These are phyloP conservation scores for Sesamia nonagrioides DNA, from an alignment of 1,140 invertebrate species.

Conservation along the genomic window DNA sequence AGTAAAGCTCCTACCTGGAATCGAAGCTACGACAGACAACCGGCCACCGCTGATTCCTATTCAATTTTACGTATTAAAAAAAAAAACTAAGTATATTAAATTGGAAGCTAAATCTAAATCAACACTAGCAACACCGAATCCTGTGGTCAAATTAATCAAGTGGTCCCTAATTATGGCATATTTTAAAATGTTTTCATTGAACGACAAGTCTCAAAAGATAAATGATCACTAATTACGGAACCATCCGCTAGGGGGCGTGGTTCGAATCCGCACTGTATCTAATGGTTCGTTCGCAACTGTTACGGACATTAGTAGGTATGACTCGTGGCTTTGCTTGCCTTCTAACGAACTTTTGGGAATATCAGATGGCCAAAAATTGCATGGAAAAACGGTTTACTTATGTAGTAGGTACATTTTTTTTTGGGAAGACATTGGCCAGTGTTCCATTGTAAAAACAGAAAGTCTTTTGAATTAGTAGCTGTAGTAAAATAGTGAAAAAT, in stretches of 20 bases:
- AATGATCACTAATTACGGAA: conserved; percentile 81
- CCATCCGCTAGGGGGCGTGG: conserved; percentile 61
- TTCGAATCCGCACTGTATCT: conserved; percentile 59
- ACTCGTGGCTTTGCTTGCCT: conserved; percentile 3
- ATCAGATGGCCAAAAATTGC: no score
- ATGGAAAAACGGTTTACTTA: no score
- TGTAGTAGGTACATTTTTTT: no score
- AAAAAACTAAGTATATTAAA: not conserved
- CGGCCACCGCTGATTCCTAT: no score
- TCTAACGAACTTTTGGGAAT: not conserved
- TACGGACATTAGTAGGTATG: conserved; percentile 26
- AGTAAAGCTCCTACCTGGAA: no score
- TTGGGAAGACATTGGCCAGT: no score
- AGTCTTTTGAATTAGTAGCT: no score
- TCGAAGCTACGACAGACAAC: no score
- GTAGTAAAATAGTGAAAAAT: no score
- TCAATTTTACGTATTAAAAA: no score
- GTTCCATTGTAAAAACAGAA: no score
- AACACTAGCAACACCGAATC: conserved; percentile 39
- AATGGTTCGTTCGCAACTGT: conserved; percentile 69
- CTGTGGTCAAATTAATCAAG: conserved; percentile 79
- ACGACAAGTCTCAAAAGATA: conserved; percentile 84
- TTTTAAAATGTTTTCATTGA: conserved; percentile 80
- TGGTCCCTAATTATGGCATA: conserved; percentile 76
- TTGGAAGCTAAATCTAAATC: not conserved